A percentile compares a stretch with the other conserved stretches of the same genome.
Conservation (phyloP, 1,140 invertebrate species). For the Halesus radiatus region DNA sequence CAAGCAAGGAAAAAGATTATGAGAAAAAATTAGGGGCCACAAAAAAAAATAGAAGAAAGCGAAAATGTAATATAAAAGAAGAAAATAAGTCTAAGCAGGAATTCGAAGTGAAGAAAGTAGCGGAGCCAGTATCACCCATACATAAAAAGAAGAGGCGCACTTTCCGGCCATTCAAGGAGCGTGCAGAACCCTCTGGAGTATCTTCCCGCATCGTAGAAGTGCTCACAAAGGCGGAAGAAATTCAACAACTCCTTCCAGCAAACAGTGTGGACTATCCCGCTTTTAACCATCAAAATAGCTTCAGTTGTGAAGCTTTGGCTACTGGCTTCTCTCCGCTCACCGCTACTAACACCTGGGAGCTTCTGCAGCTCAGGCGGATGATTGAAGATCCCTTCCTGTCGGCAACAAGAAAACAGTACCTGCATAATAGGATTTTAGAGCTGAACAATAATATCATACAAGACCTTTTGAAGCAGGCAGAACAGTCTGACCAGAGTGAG, state of each 20-base stretch:
- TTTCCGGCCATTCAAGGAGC: constrained; percentile 1
- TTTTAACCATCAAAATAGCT: neutral
- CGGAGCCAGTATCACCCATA: neutral
- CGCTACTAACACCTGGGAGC: constrained; percentile 42
- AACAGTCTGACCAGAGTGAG: constrained; percentile 24
- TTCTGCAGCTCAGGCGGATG: constrained; percentile 39
- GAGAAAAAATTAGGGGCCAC: neutral
- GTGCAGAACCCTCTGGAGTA: neutral
- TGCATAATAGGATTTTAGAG: constrained; percentile 46
- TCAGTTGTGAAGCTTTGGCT: constrained; percentile 1
- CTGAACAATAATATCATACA: constrained; percentile 46
- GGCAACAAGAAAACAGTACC: constrained; percentile 17
- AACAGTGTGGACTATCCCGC: neutral
- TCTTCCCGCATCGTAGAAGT: neutral
- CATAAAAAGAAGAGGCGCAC: constrained; percentile 19
- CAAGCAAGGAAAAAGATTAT: neutral
- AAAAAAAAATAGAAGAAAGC: constrained; percentile 17
- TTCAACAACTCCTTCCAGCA: too few species aligned
- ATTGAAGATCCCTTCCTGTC: constrained; percentile 46
- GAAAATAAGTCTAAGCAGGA: neutral
- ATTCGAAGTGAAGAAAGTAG: neutral
- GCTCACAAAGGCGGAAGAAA: too few species aligned
- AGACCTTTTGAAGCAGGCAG: constrained; percentile 30
- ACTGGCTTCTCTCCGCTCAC: constrained; percentile 40
- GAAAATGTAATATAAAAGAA: neutral